Base-by-base conservation (phyloP, 1,140 invertebrate genomes). In the Protaetia brevitarsis region DNA sequence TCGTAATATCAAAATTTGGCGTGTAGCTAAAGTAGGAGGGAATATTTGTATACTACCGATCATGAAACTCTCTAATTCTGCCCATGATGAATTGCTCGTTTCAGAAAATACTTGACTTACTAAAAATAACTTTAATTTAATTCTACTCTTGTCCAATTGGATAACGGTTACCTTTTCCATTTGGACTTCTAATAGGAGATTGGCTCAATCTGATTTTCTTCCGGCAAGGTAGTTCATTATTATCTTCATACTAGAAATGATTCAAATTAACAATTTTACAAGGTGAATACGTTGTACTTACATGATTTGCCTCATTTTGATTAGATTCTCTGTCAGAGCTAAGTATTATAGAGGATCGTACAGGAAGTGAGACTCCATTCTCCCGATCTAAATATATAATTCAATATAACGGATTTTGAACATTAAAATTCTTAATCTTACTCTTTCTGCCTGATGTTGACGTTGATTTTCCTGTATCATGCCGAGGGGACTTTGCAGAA, bases 1-100 rank as follows among this genome's bases (percentile, higher is more conserved):
- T 70, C 94, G 86, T 11, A 97, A 78, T 73, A 98, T 96, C 5
- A 98, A 84, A 79, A 97, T 90, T 78, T 97, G 94, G 75, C 90
- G 88, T 13, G 95, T 96, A 2, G 91, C 89, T 28, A 89, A 79
- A 10, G 90, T 94, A 6, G 94, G 86, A 8, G 96, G 97, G 79
- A 92, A 88, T 67, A 98, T 89, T 76, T 93, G 91, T 31, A 77
- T 71, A 28, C 83, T 87, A 66, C 93, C 93, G 71, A 96, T 95
- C 29, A 96, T 88, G 73, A 90, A 91, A 0, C 87, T 87, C 76
- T 95, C 91, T 83, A 95, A 87, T 79, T 95, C 93, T 0, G 89
- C 89, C 94, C 93, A 96, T 27, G 90, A 94, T 37, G 92, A 95
- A 79, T 94, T 95, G 67, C 82, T 84, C 13, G 81, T 81, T 71